phyloP scores from a whole-genome alignment of 2,113 vertebrate species.

The Marcusenius ussheri region DNA sequence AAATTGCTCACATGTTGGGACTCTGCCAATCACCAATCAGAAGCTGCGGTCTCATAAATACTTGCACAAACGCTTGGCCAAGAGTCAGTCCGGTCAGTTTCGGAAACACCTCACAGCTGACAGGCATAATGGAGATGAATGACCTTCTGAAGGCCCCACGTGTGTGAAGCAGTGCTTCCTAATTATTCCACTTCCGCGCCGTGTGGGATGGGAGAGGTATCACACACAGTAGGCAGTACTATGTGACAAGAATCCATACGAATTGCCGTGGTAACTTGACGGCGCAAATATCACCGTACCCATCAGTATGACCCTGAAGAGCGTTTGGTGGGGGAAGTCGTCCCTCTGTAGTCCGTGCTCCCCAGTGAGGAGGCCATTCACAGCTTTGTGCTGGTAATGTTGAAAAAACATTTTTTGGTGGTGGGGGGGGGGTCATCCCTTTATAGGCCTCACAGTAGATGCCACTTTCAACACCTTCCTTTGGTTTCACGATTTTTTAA shows the following conservation, averaged over 20 bases:
- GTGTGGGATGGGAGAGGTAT: neutral
- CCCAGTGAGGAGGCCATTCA: neutral
- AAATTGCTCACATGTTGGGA: neutral
- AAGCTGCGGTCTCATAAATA: neutral
- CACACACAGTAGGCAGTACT: neutral
- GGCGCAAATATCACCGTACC: neutral
- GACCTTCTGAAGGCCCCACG: neutral
- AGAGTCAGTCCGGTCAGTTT: neutral
- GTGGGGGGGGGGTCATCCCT: neutral
- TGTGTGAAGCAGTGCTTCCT: neutral
- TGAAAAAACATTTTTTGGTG: neutral
- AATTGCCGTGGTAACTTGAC: neutral
- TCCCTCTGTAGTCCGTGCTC: neutral
- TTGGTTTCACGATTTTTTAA: neutral
- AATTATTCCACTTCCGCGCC: neutral
- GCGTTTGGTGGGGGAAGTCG: neutral
- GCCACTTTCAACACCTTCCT: neutral
- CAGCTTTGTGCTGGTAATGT: neutral
- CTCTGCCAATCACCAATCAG: neutral
- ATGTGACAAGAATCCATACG: neutral
- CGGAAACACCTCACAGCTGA: neutral
- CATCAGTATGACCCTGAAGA: neutral
- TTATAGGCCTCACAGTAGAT: neutral
- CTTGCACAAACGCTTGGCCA: neutral
- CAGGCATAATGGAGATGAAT: neutral